These are phyloP conservation scores for Odocoileus hemionus DNA, from an alignment of 2,113 vertebrate genomes.

Conservation along the genomic window DNA sequence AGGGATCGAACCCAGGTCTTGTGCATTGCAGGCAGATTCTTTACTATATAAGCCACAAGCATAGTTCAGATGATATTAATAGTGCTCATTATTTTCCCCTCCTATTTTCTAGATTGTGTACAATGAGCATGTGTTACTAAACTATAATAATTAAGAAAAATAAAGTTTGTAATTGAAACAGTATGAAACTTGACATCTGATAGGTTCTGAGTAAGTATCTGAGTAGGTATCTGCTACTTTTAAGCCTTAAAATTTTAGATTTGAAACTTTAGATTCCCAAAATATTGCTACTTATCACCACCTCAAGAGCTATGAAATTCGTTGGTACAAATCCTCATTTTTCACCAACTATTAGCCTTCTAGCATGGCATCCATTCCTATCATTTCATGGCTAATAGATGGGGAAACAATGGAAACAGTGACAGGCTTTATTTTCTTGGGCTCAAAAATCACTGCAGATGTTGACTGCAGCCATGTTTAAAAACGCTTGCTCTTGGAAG, in stretches of 20 bases:
- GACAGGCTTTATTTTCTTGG: not conserved
- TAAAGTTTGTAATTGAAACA: not conserved
- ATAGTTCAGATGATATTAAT: not conserved
- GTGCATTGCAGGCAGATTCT: not conserved
- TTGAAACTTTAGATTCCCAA: not conserved
- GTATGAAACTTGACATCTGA: not conserved
- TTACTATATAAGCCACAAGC: not conserved
- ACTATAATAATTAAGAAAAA: not conserved
- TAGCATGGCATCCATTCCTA: not conserved
- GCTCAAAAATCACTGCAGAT: not conserved
- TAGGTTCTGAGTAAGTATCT: not conserved
- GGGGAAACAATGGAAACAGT: not conserved
- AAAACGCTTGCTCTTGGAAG: not conserved
- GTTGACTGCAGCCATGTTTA: not conserved
- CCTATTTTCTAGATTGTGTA: not conserved
- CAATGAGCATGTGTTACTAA: not conserved
- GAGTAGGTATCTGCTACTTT: not conserved
- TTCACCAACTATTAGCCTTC: not conserved
- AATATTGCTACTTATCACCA: not conserved
- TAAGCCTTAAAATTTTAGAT: not conserved
- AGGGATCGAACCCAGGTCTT: not conserved
- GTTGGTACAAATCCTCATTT: not conserved
- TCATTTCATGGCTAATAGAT: not conserved
- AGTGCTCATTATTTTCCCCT: not conserved
- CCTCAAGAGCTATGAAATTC: not conserved